phyloP scores from a whole-genome alignment of 2,797 vertebrate species.

The Ispidina picta region DNA sequence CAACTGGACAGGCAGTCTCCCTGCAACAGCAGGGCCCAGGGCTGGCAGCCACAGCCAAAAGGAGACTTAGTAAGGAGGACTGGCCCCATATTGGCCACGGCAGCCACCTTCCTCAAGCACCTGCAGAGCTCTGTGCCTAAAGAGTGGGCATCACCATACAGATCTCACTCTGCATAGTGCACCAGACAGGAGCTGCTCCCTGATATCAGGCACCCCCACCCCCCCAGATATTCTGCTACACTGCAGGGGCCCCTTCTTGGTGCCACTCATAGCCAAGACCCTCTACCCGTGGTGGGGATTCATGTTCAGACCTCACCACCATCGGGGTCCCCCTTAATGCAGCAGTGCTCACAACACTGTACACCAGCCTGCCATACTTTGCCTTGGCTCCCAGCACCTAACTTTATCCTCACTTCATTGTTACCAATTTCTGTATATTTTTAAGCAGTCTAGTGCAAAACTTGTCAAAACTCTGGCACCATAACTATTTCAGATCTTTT shows the following conservation, averaged over 20 bases:
- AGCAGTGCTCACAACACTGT: background rate
- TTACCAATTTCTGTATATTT: background rate
- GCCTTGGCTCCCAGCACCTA: background rate
- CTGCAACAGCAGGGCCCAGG: background rate
- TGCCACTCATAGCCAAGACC: background rate
- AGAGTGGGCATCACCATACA: rapidly evolving
- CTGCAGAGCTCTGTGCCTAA: background rate
- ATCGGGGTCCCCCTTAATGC: background rate
- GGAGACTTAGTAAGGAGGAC: background rate
- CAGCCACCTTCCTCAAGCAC: background rate
- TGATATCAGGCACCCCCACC: background rate
- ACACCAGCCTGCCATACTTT: background rate
- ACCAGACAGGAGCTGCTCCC: background rate
- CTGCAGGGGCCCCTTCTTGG: background rate
- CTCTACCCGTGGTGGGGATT: rapidly evolving
- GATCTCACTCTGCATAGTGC: rapidly evolving
- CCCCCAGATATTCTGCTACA: background rate
- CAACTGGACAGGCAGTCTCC: rapidly evolving
- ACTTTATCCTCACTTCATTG: background rate
- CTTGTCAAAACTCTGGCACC: background rate
- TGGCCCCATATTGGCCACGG: rapidly evolving
- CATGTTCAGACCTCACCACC: rapidly evolving
- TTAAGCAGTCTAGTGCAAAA: background rate
- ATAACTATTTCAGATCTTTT: background rate
- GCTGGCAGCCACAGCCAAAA: background rate